A percentile compares a stretch with the other conserved stretches of the same genome.
Conservation (phyloP, 2,113 vertebrate genomes). For the Varanus salvator region DNA sequence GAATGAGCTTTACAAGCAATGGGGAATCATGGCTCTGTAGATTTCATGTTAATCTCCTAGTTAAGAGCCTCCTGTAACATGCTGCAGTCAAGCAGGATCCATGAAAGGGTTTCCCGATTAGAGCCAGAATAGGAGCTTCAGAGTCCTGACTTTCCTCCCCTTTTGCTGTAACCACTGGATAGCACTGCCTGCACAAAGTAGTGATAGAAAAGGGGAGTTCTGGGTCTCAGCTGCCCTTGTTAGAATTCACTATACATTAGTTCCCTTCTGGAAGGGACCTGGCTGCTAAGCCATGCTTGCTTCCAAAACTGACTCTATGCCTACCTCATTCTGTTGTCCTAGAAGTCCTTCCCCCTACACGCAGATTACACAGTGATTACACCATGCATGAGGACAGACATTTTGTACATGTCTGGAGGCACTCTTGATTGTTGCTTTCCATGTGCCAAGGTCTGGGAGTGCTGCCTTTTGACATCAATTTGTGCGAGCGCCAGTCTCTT, state of each 20-base stretch:
- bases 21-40: constrained; percentile 2
- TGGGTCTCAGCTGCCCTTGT: neutral
- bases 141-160: neutral
- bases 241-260: neutral
- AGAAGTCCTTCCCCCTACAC: neutral
- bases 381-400: neutral
- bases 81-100: constrained; percentile 2
- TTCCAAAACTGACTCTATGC: neutral
- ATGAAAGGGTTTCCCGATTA: neutral
- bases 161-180: neutral
- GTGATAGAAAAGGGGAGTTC: neutral
- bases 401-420: neutral
- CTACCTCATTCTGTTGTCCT: neutral
- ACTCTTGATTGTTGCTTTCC: neutral
- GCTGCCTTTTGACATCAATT: neutral
- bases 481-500: neutral
- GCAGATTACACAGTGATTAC: neutral
- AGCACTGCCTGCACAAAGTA: neutral
- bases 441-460: neutral
- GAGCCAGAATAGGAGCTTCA: neutral
- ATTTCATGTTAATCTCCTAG: constrained; percentile 28
- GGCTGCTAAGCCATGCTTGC: neutral
- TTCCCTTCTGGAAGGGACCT: neutral
- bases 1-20: constrained; percentile 25
- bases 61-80: constrained; percentile 4